Conservation (phyloP, 2,797 vertebrate species). For the Anabas testudineus region DNA sequence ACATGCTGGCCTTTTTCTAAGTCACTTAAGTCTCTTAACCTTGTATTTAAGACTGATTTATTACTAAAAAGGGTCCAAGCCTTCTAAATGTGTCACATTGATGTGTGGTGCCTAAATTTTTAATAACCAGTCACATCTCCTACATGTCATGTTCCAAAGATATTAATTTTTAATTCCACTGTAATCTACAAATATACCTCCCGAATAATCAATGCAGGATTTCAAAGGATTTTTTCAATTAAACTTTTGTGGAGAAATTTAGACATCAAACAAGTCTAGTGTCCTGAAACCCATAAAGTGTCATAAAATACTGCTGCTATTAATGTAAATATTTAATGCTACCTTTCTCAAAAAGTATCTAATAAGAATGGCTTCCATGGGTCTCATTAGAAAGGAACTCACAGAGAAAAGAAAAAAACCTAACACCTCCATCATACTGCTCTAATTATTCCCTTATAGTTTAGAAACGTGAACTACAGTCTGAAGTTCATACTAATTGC, state of each 20-base stretch:
- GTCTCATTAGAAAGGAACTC: conserved; percentile 9
- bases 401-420: conserved; percentile 8
- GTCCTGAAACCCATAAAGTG: not conserved
- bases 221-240: not conserved
- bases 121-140: conserved; percentile 35
- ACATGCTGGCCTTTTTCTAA: not conserved
- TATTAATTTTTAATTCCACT: conserved; percentile 2
- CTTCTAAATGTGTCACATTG: not conserved
- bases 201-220: not conserved
- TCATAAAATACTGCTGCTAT: not conserved
- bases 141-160: conserved; percentile 4
- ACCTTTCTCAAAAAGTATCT: not conserved
- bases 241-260: not conserved
- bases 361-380: not conserved
- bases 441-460: conserved; percentile 33
- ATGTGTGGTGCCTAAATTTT: conserved; percentile 30
- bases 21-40: not conserved
- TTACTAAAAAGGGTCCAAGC: not conserved
- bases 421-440: not conserved
- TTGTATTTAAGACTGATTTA: not conserved
- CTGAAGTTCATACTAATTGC: conserved; percentile 22
- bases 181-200: not conserved
- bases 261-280: conserved; percentile 6
- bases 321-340: conserved; percentile 1
- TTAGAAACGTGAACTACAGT: conserved; percentile 5